phyloP scores from a whole-genome alignment of 2,797 vertebrate species.

The Babyrousa celebensis region DNA sequence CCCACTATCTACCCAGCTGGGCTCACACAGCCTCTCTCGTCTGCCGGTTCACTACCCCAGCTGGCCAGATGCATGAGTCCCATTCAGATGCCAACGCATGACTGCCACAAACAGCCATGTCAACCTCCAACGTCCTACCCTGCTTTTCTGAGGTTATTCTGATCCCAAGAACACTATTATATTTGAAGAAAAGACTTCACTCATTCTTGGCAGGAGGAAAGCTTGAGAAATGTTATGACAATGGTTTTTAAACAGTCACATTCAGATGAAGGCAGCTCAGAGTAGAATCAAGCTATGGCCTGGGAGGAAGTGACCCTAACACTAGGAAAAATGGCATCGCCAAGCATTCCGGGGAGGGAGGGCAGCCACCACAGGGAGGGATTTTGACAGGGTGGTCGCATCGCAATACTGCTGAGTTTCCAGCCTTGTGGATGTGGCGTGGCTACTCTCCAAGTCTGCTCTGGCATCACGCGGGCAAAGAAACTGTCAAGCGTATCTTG shows the following conservation, averaged over 20 bases:
- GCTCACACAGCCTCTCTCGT: not conserved
- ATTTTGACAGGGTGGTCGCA: accelerated
- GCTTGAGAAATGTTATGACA: not conserved
- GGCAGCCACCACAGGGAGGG: not conserved
- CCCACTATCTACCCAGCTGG: not conserved
- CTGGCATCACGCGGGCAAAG: not conserved
- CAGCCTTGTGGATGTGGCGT: not conserved
- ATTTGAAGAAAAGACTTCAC: not conserved
- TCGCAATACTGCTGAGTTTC: not conserved
- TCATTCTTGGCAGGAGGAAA: not conserved
- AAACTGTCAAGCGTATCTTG: not conserved
- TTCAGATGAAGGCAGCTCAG: not conserved
- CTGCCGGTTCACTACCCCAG: not conserved
- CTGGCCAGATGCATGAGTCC: not conserved
- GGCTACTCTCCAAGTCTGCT: not conserved
- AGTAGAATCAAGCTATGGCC: not conserved
- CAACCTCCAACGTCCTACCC: not conserved
- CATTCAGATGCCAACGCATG: not conserved
- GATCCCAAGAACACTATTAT: not conserved
- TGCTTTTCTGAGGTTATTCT: not conserved
- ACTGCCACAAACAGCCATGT: not conserved
- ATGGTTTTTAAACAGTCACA: not conserved
- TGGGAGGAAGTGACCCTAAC: not conserved
- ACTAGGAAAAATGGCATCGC: not conserved
- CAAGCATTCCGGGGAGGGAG: not conserved